Base-by-base conservation (phyloP, 2,888 invertebrate genomes). In the Papilio protenor region DNA sequence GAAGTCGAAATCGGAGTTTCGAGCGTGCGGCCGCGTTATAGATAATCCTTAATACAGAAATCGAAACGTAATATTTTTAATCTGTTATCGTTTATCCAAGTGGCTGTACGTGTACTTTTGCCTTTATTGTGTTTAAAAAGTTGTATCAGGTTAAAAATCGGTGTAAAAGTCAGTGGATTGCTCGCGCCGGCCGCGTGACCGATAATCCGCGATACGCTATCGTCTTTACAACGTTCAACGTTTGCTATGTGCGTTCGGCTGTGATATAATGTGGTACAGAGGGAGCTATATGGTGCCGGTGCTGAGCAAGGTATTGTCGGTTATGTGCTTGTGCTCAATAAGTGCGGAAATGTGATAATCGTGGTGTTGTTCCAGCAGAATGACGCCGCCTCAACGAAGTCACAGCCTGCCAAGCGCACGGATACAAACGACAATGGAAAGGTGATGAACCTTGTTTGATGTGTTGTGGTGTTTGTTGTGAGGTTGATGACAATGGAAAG, bases 201-300 rank as follows among this genome's bases (percentile, higher is more conserved):
- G 79, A 49, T 79, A 78, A 81, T 80, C 81, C 73, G 69, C 76
- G 82, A 81, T 81, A 81, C 80, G 71, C 73, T 79, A 76, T 79
- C 45, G 21, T 21, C 52, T 18, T 47, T 64, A 40, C 33, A 66
- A 66, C 66, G 40, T 49, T 78, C 70, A 61, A 75, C 79, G 81
- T 83, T 82, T 81, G 81, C 80, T 78, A 82, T 82, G 83, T 79
- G 77, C 40, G 76, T 64, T 57, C 77, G 73, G 76, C 79, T 79
- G 85, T 77, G 80, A 16, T 73, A 57, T 14, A 70, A 87, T 87
- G 86, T 88, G 87, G 85, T 86, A 85, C 80, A 82, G 85, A 82
- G 87, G 87, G 81, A 86, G 85, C 80, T 87, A 82, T 81, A 82
- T 87, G 85, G 86, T 87, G 83, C 85, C 84, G 14, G 83, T 89